Base-by-base conservation (phyloP, 2,888 invertebrate genomes). In the Aspidiotus destructor region DNA sequence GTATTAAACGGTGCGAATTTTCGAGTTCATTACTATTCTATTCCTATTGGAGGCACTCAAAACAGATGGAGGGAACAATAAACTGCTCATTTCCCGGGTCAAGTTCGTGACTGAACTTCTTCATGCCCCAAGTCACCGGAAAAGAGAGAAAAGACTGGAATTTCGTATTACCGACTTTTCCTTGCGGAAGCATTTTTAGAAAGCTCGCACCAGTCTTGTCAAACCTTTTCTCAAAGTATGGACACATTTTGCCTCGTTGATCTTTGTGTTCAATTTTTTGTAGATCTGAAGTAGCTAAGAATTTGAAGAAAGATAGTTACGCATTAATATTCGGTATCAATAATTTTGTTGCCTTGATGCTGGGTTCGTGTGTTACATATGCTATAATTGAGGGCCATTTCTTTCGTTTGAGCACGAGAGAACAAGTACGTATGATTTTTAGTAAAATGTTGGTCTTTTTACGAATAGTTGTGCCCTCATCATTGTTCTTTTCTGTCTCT, bases 201-300 rank as follows among this genome's bases (percentile, higher is more conserved):
- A 28, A 28, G 28, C 28, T 28, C 28, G 28, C 28, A 28, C 28
- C 28, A 5, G 28, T 28, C 28, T 28, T 28, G 28, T 28, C 28
- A 28, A 28, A 28, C 28, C 28, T 28, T 28, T 28, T 28, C 28
- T 28, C 28, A 5, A 28, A 5, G 28, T 28, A 5, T 3, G 5
- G 28, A 28, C 28, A 28, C 28, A 5, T 28, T 28, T 28, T 28
- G 5, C 28, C 28, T 67, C n/a, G 5, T 52, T 17, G 9, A 52
- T 17, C n/a, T 42, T 42, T 55, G 7, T n/a, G 8, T 52, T 48
- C 7, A 41, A 7, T 8, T 52, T 3, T 3, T 17, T 76, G 53
- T 74, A 93, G 92, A 77, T 86, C 89, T 58, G 92, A 93, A 80
- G 88, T 96, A 67, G 94, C 94, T 0, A 84, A 87, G 70, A 81